These are phyloP conservation scores for Prionace glauca DNA, from an alignment of 2,797 vertebrate species.

Conservation along the genomic window DNA sequence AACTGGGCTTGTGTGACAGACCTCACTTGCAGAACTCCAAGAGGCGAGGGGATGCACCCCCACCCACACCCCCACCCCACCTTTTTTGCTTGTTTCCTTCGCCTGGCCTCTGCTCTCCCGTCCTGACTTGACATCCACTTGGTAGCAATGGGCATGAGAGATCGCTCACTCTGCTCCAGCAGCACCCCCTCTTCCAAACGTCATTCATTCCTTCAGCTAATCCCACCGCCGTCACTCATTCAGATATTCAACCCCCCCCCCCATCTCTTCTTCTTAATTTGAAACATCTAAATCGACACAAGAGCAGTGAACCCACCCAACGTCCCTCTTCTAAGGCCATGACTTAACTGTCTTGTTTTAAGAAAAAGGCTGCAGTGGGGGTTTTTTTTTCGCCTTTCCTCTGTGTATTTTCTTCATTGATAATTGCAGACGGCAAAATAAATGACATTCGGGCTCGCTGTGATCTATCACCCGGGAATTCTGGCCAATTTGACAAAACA, in stretches of 20 bases:
- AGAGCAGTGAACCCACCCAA: background rate
- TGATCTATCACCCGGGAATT: background rate
- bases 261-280: background rate
- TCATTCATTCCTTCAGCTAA: constrained; percentile 45
- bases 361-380: background rate
- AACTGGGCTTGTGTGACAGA: background rate
- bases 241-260: background rate
- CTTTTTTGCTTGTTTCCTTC: constrained; percentile 41
- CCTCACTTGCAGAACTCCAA: background rate
- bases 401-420: background rate
- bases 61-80: no score
- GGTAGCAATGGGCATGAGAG: constrained; percentile 60
- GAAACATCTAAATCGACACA: background rate
- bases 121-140: constrained; percentile 59
- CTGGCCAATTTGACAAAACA: background rate
- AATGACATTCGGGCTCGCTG: background rate
- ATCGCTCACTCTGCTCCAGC: constrained; percentile 57
- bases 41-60: constrained; percentile 37
- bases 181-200: constrained; percentile 48
- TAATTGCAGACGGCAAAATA: constrained; percentile 6
- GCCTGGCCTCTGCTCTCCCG: constrained; percentile 50
- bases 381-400: background rate
- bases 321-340: background rate
- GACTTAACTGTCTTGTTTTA: background rate
- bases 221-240: constrained; percentile 19